Evolutionary conservation across 2,113 vertebrate species (phyloP), one percentile per base, ranked within the genome.

Genomic region (Stercorarius parasiticus): DNA sequence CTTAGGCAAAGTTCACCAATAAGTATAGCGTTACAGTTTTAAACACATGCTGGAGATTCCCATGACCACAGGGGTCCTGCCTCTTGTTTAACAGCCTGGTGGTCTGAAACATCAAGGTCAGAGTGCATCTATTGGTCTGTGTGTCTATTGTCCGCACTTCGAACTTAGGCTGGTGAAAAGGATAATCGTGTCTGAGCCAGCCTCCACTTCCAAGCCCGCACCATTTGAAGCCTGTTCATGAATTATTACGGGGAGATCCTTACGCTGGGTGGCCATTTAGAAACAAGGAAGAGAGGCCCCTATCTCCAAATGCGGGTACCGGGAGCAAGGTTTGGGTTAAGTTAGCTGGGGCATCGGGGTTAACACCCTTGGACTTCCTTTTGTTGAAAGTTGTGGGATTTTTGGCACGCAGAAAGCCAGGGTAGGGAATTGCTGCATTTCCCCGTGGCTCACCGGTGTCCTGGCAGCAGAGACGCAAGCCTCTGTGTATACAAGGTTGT

Each of bases 41-140:
- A 76, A 97, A 78, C 15, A 4, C 85, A 78, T 29, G 50, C 82
- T 82, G 76, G 93, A 93, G 83, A 94, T 98, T 98, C 93, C 88
- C 95, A 90, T 94, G 97, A 93, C 95, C 95, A 94, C 53, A 74
- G 91, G 86, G 94, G 86, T 95, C 84, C 95, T 81, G 91, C 62
- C 90, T 97, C 95, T 98, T 98, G 88, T 97, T 98, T 81, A 92
- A 89, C 93, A 96, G 92, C 88, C 73, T 67, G 90, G 94, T 95
- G 97, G 96, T 97, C 96, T 96, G 90, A 87, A 76, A 55, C 94
- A 52, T 62, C 5, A 76, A 96, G 96, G 97, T 98, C 96, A 98
- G 95, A 98, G 98, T 95, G 95, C 95, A 52, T 16, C 94, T 89
- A 50, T 87, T 62, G 80, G 92, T 65, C 83, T 88, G 65, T 64